Conservation (phyloP, 1,140 invertebrate genomes). For the Lordiphosa mommai region DNA sequence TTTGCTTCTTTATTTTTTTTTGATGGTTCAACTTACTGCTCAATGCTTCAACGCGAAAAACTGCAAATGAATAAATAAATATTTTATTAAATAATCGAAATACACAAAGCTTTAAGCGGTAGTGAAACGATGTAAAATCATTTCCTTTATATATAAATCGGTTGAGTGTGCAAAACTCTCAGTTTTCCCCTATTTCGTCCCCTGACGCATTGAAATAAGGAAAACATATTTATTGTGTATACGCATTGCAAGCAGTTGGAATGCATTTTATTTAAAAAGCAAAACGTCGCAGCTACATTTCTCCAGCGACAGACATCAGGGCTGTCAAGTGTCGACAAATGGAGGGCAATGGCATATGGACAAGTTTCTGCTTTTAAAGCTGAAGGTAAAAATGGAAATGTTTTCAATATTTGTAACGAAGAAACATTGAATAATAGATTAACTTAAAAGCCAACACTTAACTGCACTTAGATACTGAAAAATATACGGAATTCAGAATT, state of each 20-base stretch:
- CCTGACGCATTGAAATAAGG: conserved; percentile 23
- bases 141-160: not conserved
- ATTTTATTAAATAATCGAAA: conserved; percentile 41
- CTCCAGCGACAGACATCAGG: conserved; percentile 15
- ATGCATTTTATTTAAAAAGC: conserved; percentile 46
- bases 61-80: conserved; percentile 71
- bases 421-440: no score
- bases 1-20: not conserved
- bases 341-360: conserved; percentile 13
- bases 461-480: no score
- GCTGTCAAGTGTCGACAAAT: conserved; percentile 51
- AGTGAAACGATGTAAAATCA: conserved; percentile 29
- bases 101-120: conserved; percentile 9
- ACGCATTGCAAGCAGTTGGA: conserved; percentile 38
- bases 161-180: no score
- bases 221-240: conserved; percentile 44
- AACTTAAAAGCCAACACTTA: no score
- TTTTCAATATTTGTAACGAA: no score
- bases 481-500: no score
- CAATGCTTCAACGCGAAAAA: conserved; percentile 21
- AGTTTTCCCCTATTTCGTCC: conserved; percentile 2
- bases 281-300: conserved; percentile 49
- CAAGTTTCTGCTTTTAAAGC: conserved; percentile 30
- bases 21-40: conserved; percentile 20
- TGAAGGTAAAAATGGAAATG: conserved; percentile 25